Percentiles rank a stretch among this genome's conserved stretches.
phyloP scores from a whole-genome alignment of 2,113 vertebrate species.

The Malurus melanocephalus region DNA sequence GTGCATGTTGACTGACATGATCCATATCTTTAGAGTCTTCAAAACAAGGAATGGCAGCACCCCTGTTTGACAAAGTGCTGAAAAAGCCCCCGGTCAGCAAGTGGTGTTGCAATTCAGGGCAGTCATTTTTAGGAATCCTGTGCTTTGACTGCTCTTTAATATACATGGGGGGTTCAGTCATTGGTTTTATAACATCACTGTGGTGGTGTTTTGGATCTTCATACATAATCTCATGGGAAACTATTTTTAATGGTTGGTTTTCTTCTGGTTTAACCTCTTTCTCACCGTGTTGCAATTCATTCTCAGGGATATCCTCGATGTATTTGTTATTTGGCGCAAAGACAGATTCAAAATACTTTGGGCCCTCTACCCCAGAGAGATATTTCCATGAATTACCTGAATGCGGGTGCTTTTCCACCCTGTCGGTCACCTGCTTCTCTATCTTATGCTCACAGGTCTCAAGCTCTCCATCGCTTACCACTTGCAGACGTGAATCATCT shows the following conservation, averaged over 20 bases:
- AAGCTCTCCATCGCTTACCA: conserved; percentile 69
- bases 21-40: conserved; percentile 71
- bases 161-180: conserved; percentile 55
- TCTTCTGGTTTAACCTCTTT: conserved; percentile 62
- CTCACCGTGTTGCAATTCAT: conserved; percentile 48
- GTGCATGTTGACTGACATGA: conserved; percentile 58
- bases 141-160: conserved; percentile 66
- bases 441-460: conserved; percentile 65
- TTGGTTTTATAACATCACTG: conserved; percentile 53
- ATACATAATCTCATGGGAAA: conserved; percentile 53
- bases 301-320: conserved; percentile 59
- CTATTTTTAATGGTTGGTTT: conserved; percentile 48
- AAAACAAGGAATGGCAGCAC: conserved; percentile 64
- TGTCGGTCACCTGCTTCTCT: conserved; percentile 20
- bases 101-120: conserved; percentile 73
- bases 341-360: conserved; percentile 54
- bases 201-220: conserved; percentile 58
- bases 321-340: conserved; percentile 40
- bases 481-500: conserved; percentile 73
- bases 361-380: conserved; percentile 54
- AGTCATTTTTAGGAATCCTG: conserved; percentile 69
- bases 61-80: conserved; percentile 63
- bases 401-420: conserved; percentile 48
- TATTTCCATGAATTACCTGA: conserved; percentile 55
- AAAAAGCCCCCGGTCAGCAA: conserved; percentile 72